Conservation (phyloP, 2,797 vertebrate genomes). For the Myotis pilosus region DNA sequence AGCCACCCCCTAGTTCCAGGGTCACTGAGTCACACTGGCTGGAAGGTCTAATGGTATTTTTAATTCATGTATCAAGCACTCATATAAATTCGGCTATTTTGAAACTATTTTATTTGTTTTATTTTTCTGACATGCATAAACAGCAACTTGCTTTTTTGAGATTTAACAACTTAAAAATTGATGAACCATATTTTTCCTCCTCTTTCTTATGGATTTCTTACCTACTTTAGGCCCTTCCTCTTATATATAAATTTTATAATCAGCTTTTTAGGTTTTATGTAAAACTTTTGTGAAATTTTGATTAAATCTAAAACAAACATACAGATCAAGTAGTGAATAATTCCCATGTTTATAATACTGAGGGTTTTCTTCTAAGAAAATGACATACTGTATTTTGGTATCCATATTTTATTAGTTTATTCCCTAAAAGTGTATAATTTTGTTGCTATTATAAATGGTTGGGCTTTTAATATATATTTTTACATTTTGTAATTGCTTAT, state of each 20-base stretch:
- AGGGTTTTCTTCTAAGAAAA: background rate
- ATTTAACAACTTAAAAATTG: background rate
- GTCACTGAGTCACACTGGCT: too few relatives aligned
- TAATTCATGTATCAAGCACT: background rate
- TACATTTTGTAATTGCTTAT: background rate
- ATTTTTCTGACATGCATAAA: background rate
- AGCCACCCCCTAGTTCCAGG: too few relatives aligned
- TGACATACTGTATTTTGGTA: background rate
- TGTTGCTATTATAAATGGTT: background rate
- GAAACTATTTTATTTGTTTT: background rate
- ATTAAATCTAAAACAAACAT: background rate
- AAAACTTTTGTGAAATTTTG: background rate
- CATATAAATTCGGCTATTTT: background rate
- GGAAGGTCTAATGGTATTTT: background rate
- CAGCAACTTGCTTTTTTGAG: background rate
- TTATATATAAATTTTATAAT: background rate
- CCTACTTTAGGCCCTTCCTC: background rate
- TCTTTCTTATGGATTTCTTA: background rate
- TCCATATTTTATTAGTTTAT: background rate
- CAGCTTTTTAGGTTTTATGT: background rate
- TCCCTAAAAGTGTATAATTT: background rate
- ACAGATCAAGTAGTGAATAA: background rate
- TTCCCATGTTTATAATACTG: background rate
- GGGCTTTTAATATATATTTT: background rate
- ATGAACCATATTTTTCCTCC: background rate